Conservation (phyloP, 2,113 vertebrate genomes). For the Nothocercus nigrocapillus region DNA sequence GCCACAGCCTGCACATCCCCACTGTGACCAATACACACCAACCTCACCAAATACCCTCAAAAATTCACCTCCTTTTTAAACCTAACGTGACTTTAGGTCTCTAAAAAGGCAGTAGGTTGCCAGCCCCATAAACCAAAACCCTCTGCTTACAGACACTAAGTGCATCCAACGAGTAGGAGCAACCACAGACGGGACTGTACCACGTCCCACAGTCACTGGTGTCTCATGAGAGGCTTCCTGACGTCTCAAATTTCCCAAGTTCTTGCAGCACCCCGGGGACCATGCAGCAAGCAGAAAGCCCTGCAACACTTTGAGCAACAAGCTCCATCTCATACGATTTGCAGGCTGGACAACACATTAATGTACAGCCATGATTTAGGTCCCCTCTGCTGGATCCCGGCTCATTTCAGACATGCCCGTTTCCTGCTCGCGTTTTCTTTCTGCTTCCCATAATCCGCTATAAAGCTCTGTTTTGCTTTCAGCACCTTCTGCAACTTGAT, state of each 20-base stretch:
- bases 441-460: neutral
- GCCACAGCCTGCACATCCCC: too few species aligned
- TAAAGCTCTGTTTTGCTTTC: slow-evolving; percentile 41
- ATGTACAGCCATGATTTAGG: neutral
- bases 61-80: neutral
- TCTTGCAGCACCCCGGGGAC: neutral
- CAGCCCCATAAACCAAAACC: neutral
- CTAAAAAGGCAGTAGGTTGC: neutral
- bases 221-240: neutral
- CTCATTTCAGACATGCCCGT: slow-evolving; percentile 38
- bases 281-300: neutral
- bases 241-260: neutral
- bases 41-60: neutral
- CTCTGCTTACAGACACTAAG: neutral
- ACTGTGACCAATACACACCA: neutral
- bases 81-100: fast-evolving
- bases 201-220: neutral
- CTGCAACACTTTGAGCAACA: neutral
- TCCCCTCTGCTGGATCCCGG: neutral
- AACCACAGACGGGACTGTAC: neutral
- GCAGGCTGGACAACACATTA: neutral
- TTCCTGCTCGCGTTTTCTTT: slow-evolving; percentile 35
- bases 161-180: fast-evolving
- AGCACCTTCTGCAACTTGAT: slow-evolving; percentile 34
- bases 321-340: neutral